These are phyloP conservation scores for Melipona quadrifasciata DNA, from an alignment of 1,140 invertebrate species.

Conservation along the genomic window DNA sequence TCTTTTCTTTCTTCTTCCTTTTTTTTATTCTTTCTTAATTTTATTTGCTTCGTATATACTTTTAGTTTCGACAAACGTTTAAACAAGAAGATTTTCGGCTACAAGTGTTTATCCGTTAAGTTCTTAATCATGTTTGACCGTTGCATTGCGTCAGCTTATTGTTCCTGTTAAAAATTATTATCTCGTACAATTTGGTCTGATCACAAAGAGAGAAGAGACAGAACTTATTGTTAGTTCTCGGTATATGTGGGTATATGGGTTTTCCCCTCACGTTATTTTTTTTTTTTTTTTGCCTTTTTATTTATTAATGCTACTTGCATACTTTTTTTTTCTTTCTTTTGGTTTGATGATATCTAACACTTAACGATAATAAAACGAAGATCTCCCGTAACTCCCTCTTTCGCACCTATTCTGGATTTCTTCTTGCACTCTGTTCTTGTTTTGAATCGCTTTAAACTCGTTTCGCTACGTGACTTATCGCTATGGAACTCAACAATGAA, in stretches of 20 bases:
- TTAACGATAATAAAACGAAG: constrained; percentile 39
- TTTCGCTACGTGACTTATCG: constrained; percentile 3
- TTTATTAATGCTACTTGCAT: constrained; percentile 29
- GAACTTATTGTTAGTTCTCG: constrained; percentile 15
- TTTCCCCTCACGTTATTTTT: constrained; percentile 10
- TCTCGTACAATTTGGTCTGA: constrained; percentile 48
- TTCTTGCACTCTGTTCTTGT: neutral
- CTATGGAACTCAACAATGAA: constrained; percentile 11
- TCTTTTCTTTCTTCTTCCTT: neutral
- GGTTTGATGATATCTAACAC: constrained; percentile 34
- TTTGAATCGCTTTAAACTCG: constrained; percentile 1
- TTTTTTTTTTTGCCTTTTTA: neutral
- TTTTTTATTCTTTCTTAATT: neutral
- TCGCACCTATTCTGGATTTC: constrained; percentile 5
- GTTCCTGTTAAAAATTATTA: constrained; percentile 46
- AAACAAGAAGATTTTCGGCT: constrained; percentile 22
- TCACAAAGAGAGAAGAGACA: constrained; percentile 44
- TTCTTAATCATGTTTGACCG: constrained; percentile 34
- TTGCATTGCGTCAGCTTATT: constrained; percentile 53
- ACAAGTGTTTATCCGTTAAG: constrained; percentile 20
- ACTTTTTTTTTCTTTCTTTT: constrained; percentile 3
- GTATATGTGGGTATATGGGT: neutral
- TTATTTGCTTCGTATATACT: neutral
- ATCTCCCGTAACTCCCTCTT: neutral
- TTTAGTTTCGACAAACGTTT: constrained; percentile 10